Percentiles rank a stretch among this genome's conserved stretches.
phyloP scores from a whole-genome alignment of 2,888 invertebrate species.

The Hirtodrosophila cameraria region DNA sequence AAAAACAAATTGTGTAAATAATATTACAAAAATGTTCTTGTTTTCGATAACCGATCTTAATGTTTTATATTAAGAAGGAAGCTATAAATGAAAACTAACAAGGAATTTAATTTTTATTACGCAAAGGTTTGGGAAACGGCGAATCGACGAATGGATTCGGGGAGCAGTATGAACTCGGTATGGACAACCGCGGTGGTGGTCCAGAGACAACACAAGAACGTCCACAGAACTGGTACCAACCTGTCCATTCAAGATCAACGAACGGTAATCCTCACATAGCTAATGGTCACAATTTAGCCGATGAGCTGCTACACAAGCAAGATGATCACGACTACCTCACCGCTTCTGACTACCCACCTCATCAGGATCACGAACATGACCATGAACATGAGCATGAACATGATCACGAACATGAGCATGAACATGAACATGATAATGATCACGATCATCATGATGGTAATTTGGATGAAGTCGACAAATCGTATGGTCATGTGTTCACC shows the following conservation, averaged over 20 bases:
- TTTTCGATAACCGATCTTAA: too few relatives aligned
- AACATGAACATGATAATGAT: slow-evolving; percentile 22
- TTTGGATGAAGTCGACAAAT: slow-evolving; percentile 53
- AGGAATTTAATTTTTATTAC: not conserved
- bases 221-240: slow-evolving; percentile 53
- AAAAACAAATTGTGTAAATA: too few relatives aligned
- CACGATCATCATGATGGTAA: slow-evolving; percentile 33
- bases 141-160: slow-evolving; percentile 41
- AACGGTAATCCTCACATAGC: slow-evolving; percentile 13
- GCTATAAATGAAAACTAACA: not conserved
- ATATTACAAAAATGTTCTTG: too few relatives aligned
- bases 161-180: slow-evolving; percentile 32
- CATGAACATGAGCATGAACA: slow-evolving; percentile 19
- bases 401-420: slow-evolving; percentile 23
- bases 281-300: slow-evolving; percentile 33
- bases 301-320: slow-evolving; percentile 60
- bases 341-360: slow-evolving; percentile 79
- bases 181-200: slow-evolving; percentile 31
- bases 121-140: slow-evolving; percentile 50
- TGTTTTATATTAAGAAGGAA: too few relatives aligned
- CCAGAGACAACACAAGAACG: slow-evolving; percentile 43
- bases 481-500: slow-evolving; percentile 72
- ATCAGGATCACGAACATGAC: slow-evolving; percentile 41
- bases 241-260: slow-evolving; percentile 34
- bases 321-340: slow-evolving; percentile 64